These are phyloP conservation scores for Xiphophorus hellerii DNA, from an alignment of 2,113 vertebrate genomes.

Conservation along the genomic window DNA sequence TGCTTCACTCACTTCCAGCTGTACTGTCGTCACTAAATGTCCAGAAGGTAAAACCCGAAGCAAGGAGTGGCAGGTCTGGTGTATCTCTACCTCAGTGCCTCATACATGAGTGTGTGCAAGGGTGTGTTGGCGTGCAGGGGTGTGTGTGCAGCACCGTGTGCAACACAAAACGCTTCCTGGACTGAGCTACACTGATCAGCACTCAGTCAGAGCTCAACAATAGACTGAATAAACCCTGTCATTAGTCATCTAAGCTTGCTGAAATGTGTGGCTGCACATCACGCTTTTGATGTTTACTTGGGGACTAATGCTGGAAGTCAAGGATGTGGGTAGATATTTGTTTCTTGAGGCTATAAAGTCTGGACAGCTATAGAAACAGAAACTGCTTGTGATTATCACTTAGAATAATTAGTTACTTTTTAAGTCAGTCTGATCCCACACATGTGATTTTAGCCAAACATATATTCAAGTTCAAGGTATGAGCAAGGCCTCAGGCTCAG, in stretches of 20 bases:
- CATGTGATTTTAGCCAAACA: not conserved
- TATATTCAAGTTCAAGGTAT: not conserved
- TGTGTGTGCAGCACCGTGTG: conserved; percentile 18
- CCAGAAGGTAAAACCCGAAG: conserved; percentile 36
- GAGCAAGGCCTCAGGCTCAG: not conserved
- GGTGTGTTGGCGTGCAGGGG: conserved; percentile 12
- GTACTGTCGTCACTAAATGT: conserved; percentile 58
- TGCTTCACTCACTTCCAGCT: conserved; percentile 69
- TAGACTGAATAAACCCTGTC: conserved; percentile 52
- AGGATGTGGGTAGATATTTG: conserved; percentile 59
- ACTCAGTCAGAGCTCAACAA: conserved; percentile 42
- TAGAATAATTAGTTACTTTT: conserved; percentile 27
- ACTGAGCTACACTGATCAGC: conserved; percentile 31
- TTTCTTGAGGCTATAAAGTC: conserved; percentile 65
- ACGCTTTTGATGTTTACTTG: conserved; percentile 58
- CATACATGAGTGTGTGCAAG: conserved; percentile 19
- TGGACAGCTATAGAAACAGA: conserved; percentile 8
- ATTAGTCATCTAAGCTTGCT: conserved; percentile 67
- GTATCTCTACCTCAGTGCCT: conserved; percentile 14
- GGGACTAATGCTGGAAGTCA: conserved; percentile 55
- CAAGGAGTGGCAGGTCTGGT: conserved; percentile 65
- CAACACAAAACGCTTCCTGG: conserved; percentile 27
- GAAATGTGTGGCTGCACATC: conserved; percentile 47
- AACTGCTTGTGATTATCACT: conserved; percentile 6
- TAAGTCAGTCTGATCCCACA: not conserved